These are phyloP conservation scores for Thalassophryne amazonica DNA, from an alignment of 2,797 vertebrate species.

Conservation along the genomic window DNA sequence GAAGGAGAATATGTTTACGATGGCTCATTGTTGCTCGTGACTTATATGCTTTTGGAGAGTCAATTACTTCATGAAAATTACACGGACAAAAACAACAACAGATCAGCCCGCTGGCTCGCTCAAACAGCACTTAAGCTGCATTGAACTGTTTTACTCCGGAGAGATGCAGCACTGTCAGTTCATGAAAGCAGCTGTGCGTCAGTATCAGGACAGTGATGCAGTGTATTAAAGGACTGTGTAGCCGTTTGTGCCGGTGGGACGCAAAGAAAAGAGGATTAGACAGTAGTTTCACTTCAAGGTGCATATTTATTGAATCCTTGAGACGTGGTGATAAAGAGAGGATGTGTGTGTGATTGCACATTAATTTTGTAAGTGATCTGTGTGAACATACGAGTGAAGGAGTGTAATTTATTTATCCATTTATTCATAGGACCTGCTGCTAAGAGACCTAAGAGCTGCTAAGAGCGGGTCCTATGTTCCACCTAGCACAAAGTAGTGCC, in stretches of 20 bases:
- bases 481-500: too few species aligned
- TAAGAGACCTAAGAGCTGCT: too few species aligned
- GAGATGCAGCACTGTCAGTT: background rate
- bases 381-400: background rate
- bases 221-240: background rate
- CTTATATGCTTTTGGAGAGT: background rate
- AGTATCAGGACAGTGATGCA: constrained; percentile 2
- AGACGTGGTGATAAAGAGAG: background rate
- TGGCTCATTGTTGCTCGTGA: constrained; percentile 1
- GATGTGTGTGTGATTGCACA: background rate
- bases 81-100: constrained; percentile 12
- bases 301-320: background rate
- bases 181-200: background rate
- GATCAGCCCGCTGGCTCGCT: background rate
- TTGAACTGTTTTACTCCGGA: constrained; percentile 1
- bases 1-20: constrained; percentile 8
- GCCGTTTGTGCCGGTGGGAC: background rate
- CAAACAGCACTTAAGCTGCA: constrained; percentile 1
- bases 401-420: background rate
- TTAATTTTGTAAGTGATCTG: too few species aligned
- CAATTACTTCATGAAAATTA: constrained; percentile 3
- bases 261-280: background rate
- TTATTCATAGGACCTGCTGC: too few species aligned
- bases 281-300: background rate
- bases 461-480: too few species aligned